Base-by-base conservation (phyloP, 2,888 invertebrate genomes). In the Drosophila stalkeri region DNA sequence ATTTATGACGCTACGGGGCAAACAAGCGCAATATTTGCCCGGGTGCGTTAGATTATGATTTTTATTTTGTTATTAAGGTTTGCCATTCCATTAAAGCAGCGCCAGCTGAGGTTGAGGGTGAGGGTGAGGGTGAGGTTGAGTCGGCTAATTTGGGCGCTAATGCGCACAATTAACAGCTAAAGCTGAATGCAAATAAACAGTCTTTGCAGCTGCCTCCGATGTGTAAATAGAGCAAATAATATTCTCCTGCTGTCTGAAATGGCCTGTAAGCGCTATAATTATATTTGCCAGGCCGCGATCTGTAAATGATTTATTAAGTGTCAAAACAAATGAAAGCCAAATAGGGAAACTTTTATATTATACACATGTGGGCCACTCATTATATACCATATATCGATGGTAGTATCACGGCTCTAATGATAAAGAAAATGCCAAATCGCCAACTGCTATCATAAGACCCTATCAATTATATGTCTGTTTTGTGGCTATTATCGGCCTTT, bases 1-100 rank as follows among this genome's bases (percentile, higher is more conserved):
- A 85, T 85, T 85, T 89, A 85, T 85, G 85, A 73, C 49, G 68
- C 69, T 60, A 23, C 37, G 49, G 41, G 61, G 85, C 86, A 89
- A 86, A 89, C 88, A 86, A 86, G 75, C 89, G 90, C 88, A 86
- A 79, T 85, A 79, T 89, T 89, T 89, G 75, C 54, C 67, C 68
- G 68, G 72, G 66, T 73, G 77, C 67, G 80, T 86, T 79, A 77
- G 77, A 77, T 79, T 77, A 77, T 74, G 75, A 57, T 63, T 74
- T 60, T 46, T 44, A 12, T 63, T 60, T 18, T 18, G 23, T 47
- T 57, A 23, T n/a, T 57, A 33, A 44, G 51, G 23, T n/a, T 37
- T 52, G 31, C 54, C 37, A 67, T 66, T 64, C 60, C 69, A 81
- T 79, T 80, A 69, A 72, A 60, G 71, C 76, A 31, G 54, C 75